Evolutionary conservation across 2,888 invertebrate genomes (phyloP).

Genomic region (Hoplodrina blanda): DNA sequence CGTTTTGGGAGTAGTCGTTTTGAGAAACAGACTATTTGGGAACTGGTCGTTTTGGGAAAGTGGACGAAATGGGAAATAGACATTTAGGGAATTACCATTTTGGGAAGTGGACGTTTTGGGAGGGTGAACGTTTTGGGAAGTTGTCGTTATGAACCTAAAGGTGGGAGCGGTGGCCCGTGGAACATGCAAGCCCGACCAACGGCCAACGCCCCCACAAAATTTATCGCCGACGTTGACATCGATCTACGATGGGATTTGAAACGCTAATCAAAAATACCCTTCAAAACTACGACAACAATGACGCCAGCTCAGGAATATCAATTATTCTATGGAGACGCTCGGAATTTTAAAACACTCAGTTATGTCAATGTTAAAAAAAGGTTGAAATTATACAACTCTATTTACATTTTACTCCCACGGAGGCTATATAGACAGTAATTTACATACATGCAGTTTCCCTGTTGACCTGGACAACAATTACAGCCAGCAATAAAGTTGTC

Average conservation of each 20-base stretch:
- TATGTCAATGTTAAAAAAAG: constrained; percentile 32
- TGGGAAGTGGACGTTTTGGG: too few species aligned
- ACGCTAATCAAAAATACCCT: constrained; percentile 72
- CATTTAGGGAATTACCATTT: too few species aligned
- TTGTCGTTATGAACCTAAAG: too few species aligned
- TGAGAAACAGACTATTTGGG: too few species aligned
- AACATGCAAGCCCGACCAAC: constrained; percentile 73
- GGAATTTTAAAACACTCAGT: constrained; percentile 55
- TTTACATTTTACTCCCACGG: constrained; percentile 6
- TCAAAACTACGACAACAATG: constrained; percentile 57
- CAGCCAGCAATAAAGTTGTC: constrained; percentile 26
- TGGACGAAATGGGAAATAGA: too few species aligned
- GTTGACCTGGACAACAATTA: constrained; percentile 41
- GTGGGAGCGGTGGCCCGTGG: constrained; percentile 70
- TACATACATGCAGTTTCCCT: constrained; percentile 42
- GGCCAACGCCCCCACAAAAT: constrained; percentile 81
- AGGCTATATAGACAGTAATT: constrained; percentile 28
- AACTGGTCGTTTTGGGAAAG: too few species aligned
- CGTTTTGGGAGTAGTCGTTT: too few species aligned
- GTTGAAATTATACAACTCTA: constrained; percentile 28
- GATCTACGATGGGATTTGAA: constrained; percentile 75
- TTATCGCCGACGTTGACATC: constrained; percentile 74
- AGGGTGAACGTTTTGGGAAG: too few species aligned
- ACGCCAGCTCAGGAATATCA: constrained; percentile 61
- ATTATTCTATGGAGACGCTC: constrained; percentile 50